Conservation (phyloP, 2,113 vertebrate genomes). For the Galemys pyrenaicus region DNA sequence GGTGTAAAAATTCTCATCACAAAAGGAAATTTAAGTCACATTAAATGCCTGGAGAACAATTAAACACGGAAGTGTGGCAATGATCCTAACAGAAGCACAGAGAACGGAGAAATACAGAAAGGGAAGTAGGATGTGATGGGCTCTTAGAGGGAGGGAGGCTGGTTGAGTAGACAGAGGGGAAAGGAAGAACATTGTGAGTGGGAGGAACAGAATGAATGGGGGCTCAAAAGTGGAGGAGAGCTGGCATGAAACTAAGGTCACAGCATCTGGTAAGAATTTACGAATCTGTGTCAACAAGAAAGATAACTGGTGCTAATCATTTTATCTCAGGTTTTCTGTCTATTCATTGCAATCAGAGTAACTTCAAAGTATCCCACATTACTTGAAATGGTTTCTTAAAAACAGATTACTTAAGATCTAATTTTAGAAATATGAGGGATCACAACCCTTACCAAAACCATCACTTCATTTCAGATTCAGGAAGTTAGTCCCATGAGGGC, state of each 20-base stretch:
- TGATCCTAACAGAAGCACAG: not conserved
- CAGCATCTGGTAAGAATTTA: constrained; percentile 46
- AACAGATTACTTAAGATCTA: not conserved
- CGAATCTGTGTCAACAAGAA: constrained; percentile 5
- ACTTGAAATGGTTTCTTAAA: constrained; percentile 5
- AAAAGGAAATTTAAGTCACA: constrained; percentile 37
- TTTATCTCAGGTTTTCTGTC: not conserved
- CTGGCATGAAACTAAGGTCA: constrained; percentile 62
- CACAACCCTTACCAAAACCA: not conserved
- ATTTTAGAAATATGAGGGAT: not conserved
- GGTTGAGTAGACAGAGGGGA: constrained; percentile 13
- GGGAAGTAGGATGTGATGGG: constrained; percentile 14
- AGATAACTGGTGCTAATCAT: not conserved
- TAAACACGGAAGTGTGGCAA: not conserved
- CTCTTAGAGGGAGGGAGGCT: not conserved
- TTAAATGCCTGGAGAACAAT: not conserved
- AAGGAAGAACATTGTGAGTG: constrained; percentile 52
- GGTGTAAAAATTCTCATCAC: not conserved
- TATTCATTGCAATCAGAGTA: not conserved
- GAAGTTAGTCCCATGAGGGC: not conserved
- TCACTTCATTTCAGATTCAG: not conserved
- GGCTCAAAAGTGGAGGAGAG: constrained; percentile 40
- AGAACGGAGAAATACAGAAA: constrained; percentile 2
- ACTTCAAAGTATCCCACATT: not conserved
- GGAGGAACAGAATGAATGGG: constrained; percentile 53